Evolutionary conservation across 2,888 invertebrate species (phyloP), one percentile per base, ranked within the genome.

Genomic region (Ommatoiulus sabulosus): DNA sequence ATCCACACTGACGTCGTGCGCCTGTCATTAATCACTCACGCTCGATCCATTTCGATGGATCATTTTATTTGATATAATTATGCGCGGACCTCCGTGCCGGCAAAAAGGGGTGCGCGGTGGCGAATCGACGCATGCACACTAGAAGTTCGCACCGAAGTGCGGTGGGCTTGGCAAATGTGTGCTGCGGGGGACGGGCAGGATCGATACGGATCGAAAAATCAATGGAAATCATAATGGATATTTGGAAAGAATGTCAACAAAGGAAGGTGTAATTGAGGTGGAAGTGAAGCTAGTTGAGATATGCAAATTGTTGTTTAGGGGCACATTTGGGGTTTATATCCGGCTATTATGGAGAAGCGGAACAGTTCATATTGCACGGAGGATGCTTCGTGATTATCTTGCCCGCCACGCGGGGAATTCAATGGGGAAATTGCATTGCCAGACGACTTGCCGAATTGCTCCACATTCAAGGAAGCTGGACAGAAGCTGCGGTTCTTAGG

Each of bases 201-300:
- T 80, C 80, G 35, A 80, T 80, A 80, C 10, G 80, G 80, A 80
- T 35, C 24, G 80, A 20, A 80, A 80, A 80, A 80, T 80, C 80
- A 80, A 80, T 80, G 80, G 80, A 80, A 80, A 80, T 80, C 80
- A 80, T 80, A 80, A 80, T 80, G 80, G 80, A 80, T 80, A 80
- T 80, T 80, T 35, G 80, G 24, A 10, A 80, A 80, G 80, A 80
- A 80, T 80, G 80, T 80, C 80, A 80, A 80, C 80, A 80, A 80
- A 35, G 80, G 80, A 35, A 80, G 80, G 80, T 80, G 80, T 80
- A 80, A 80, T 80, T 80, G 80, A 80, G 80, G 80, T 80, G 80
- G 80, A 80, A 80, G 80, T 80, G 80, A 80, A 80, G 80, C 80
- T 80, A 80, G 80, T 80, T 80, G 80, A 80, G 80, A 80, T 80